These are phyloP conservation scores for Ruditapes philippinarum DNA, from an alignment of 1,140 invertebrate genomes.

Conservation along the genomic window DNA sequence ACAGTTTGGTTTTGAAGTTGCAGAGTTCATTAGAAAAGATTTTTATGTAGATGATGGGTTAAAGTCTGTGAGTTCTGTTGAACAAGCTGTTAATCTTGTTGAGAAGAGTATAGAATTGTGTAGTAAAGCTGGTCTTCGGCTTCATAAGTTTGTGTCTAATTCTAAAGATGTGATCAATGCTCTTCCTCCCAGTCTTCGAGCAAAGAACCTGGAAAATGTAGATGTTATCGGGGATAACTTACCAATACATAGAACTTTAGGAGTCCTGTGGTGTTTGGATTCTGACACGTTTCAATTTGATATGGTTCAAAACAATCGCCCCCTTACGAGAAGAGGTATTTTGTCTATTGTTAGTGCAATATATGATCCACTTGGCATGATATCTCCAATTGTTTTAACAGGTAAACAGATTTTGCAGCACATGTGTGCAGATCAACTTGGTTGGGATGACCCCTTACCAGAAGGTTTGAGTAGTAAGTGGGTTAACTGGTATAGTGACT, in stretches of 20 bases:
- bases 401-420: slow-evolving; percentile 63
- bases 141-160: slow-evolving; percentile 76
- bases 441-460: slow-evolving; percentile 66
- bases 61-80: slow-evolving; percentile 50
- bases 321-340: slow-evolving; percentile 61
- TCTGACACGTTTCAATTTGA: slow-evolving; percentile 67
- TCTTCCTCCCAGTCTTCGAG: slow-evolving; percentile 56
- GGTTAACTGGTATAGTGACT: slow-evolving; percentile 60
- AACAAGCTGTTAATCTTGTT: slow-evolving; percentile 67
- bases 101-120: slow-evolving; percentile 54
- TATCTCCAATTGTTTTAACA: slow-evolving; percentile 54
- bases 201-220: slow-evolving; percentile 60
- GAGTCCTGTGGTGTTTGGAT: slow-evolving; percentile 74
- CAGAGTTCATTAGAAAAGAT: slow-evolving; percentile 56
- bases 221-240: slow-evolving; percentile 68
- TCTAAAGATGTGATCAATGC: slow-evolving; percentile 65
- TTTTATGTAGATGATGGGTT: slow-evolving; percentile 79
- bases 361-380: slow-evolving; percentile 68
- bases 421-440: slow-evolving; percentile 43
- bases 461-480: slow-evolving; percentile 37
- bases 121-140: slow-evolving; percentile 60
- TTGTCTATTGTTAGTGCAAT: slow-evolving; percentile 54
- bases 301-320: not conserved
- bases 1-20: not conserved
- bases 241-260: slow-evolving; percentile 71